Evolutionary conservation across 1,140 invertebrate species (phyloP), one percentile per base, ranked within the genome.

Genomic region (Campoletis sonorensis): DNA sequence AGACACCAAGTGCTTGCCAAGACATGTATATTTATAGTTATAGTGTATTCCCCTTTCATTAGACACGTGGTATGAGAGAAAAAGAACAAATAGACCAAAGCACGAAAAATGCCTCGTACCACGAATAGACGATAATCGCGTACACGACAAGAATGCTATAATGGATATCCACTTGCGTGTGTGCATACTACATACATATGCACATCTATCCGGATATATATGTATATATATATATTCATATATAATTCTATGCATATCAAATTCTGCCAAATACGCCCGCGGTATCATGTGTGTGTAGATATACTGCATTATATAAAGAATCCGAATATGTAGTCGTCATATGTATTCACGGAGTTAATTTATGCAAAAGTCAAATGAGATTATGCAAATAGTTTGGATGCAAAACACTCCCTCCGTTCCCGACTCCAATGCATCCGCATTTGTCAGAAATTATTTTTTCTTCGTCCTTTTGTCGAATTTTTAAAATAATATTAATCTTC

Each of bases 331-430:
- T 33, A 21, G 18, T 70, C 30, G 67, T 70, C 67, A 70, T n/a
- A 70, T 18, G 13, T 33, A 30, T 33, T 33, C 30, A 33, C 30
- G 15, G 21, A 10, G 18, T 54, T 77, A 77, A 77, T 77, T 37
- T 77, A 77, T 77, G 73, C 73, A 27, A 61, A 64, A 61, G 51
- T 77, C 73, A 40, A 77, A 58, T 11, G 30, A 77, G 51, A 77
- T 77, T 77, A 77, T 77, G 73, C 30, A 77, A 77, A 77, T 77
- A 61, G 40, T 8, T 61, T 37, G 16, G 51, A 37, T 23, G 54
- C 54, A 7, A 33, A 33, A 30, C 67, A 30, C 30, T 70, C n/a
- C 30, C 45, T 4, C 33, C 16, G 33, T 5, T 54, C 23, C 27
- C 27, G 15, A 18, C 16, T 54, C 54, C 67, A 40, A 18, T 30